Percentiles rank a stretch among this genome's conserved stretches.
These are phyloP conservation scores for Meda fulgida DNA, from an alignment of 2,797 vertebrate genomes.

Conservation along the genomic window DNA sequence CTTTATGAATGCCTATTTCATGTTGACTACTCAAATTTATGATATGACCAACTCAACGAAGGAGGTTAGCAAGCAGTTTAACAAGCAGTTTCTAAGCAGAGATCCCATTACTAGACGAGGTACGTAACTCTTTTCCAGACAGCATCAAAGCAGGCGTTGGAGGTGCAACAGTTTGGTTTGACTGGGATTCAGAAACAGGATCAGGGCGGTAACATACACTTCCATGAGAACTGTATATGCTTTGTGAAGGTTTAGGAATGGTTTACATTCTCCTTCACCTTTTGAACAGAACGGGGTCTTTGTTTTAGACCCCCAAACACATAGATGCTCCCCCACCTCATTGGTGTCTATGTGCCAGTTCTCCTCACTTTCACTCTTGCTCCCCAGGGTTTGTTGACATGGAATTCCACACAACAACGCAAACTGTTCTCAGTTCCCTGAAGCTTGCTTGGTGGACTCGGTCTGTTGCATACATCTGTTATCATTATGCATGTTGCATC, in stretches of 20 bases:
- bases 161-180: neutral
- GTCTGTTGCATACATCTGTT: slow-evolving; percentile 30
- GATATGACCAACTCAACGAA: neutral
- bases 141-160: neutral
- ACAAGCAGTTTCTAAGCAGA: neutral
- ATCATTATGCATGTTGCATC: neutral
- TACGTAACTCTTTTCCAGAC: neutral
- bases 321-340: slow-evolving; percentile 6
- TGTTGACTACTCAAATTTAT: neutral
- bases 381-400: slow-evolving; percentile 64
- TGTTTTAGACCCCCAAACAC: slow-evolving; percentile 58
- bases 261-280: slow-evolving; percentile 54
- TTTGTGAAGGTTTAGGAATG: slow-evolving; percentile 23
- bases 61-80: too few species aligned
- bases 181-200: neutral
- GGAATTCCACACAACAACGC: slow-evolving; percentile 70
- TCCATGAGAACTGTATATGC: neutral
- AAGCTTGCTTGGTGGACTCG: slow-evolving; percentile 15
- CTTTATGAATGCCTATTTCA: neutral
- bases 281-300: slow-evolving; percentile 68
- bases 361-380: slow-evolving; percentile 24
- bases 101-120: neutral
- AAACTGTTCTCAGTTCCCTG: slow-evolving; percentile 13
- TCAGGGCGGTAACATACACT: neutral
- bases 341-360: neutral